Conservation (phyloP, 1,140 invertebrate genomes). For the Zaprionus capensis region DNA sequence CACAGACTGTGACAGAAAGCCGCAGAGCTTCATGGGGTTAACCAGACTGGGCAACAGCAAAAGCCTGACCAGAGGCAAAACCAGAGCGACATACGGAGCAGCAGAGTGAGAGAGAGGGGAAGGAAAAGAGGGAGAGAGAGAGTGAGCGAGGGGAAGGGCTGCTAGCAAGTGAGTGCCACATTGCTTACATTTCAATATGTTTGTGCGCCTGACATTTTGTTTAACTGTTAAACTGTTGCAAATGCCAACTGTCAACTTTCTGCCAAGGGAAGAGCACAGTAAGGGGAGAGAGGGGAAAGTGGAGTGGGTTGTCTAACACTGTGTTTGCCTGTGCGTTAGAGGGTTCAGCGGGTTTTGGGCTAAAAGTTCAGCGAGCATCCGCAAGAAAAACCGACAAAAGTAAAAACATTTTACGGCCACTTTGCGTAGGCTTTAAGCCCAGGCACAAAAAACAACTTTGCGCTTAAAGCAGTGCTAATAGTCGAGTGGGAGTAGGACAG, state of each 20-base stretch:
- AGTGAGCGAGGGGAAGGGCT: background rate
- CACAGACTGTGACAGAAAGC: slow-evolving; percentile 19
- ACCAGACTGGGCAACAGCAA: slow-evolving; percentile 28
- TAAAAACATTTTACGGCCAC: slow-evolving; percentile 32
- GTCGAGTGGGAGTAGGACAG: slow-evolving; percentile 13
- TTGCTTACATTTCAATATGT: slow-evolving; percentile 73
- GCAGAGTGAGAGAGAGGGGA: slow-evolving; percentile 3
- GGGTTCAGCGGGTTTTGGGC: background rate
- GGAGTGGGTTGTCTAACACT: background rate
- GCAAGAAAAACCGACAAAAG: slow-evolving; percentile 26
- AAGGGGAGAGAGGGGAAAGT: background rate
- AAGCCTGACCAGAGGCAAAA: slow-evolving; percentile 34
- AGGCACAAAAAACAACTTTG: slow-evolving; percentile 1
- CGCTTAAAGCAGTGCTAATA: slow-evolving; percentile 32
- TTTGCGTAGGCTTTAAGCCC: slow-evolving; percentile 33
- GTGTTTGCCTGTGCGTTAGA: background rate
- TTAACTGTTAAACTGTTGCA: slow-evolving; percentile 66
- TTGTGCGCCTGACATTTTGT: slow-evolving; percentile 68
- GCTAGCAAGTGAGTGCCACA: slow-evolving; percentile 21
- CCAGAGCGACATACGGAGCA: slow-evolving; percentile 4
- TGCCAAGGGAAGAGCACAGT: background rate
- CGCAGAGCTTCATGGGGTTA: slow-evolving; percentile 47
- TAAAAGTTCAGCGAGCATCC: slow-evolving; percentile 18
- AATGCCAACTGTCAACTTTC: slow-evolving; percentile 75
- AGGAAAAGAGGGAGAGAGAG: slow-evolving; percentile 5